A percentile compares a stretch with the other conserved stretches of the same genome.
Conservation (phyloP, 2,888 invertebrate genomes). For the Phaonia tiefii region DNA sequence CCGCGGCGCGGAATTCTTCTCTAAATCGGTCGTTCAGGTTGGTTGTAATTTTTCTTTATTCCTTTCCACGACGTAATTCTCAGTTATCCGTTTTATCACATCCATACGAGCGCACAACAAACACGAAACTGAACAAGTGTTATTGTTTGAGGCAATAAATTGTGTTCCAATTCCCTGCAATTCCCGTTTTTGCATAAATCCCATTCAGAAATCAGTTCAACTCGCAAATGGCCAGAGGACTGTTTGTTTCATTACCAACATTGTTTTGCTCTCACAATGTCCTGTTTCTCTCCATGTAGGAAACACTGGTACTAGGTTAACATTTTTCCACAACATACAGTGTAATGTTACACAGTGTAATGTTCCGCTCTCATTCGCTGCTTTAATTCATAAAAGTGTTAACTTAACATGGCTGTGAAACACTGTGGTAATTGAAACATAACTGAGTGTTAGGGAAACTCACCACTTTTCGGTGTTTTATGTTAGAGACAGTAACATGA, state of each 20-base stretch:
- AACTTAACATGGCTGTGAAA: slow-evolving; percentile 25
- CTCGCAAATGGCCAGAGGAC: not conserved
- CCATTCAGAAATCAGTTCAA: slow-evolving; percentile 46
- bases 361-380: not conserved
- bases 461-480: slow-evolving; percentile 60
- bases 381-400: no score
- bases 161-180: slow-evolving; percentile 61
- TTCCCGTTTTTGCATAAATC: slow-evolving; percentile 48
- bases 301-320: no score
- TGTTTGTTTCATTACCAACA: no score
- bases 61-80: slow-evolving; percentile 44
- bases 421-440: slow-evolving; percentile 37
- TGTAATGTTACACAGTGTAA: not conserved
- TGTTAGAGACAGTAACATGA: slow-evolving; percentile 26
- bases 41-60: slow-evolving; percentile 26
- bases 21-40: slow-evolving; percentile 13
- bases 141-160: slow-evolving; percentile 59
- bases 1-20: not conserved
- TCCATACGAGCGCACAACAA: slow-evolving; percentile 79
- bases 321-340: no score
- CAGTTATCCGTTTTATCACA: slow-evolving; percentile 72
- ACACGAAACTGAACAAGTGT: slow-evolving; percentile 78
- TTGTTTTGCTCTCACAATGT: slow-evolving; percentile 26
- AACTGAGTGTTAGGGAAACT: slow-evolving; percentile 19
- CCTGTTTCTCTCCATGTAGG: not conserved